Conservation (phyloP, 2,888 invertebrate species). For the Unio delphinus region DNA sequence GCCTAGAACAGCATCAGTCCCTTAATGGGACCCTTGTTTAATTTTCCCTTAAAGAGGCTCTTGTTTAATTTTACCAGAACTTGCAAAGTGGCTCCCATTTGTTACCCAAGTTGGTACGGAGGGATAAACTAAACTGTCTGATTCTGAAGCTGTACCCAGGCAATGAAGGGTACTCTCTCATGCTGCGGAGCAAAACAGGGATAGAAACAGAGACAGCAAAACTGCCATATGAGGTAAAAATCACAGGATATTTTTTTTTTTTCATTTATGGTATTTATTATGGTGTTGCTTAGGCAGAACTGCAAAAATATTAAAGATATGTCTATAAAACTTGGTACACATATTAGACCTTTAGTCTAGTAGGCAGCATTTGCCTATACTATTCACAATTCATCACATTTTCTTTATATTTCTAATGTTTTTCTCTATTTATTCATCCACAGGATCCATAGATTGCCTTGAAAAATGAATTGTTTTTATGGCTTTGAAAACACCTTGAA, state of each 20-base stretch:
- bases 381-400: too few relatives aligned
- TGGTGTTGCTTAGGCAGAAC: too few relatives aligned
- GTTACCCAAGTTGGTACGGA: conserved; percentile 87
- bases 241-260: conserved; percentile 1
- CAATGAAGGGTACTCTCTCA: conserved; percentile 89
- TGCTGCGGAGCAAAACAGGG: conserved; percentile 68
- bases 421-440: too few relatives aligned
- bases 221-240: conserved; percentile 81
- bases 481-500: too few relatives aligned
- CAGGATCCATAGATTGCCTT: too few relatives aligned
- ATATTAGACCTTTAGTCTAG: too few relatives aligned
- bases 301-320: too few relatives aligned
- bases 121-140: conserved; percentile 89
- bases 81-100: conserved; percentile 72
- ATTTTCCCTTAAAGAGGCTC: neutral
- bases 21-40: neutral
- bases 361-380: too few relatives aligned
- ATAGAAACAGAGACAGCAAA: conserved; percentile 67
- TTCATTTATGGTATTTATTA: neutral
- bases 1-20: neutral
- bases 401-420: too few relatives aligned
- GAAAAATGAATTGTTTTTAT: too few relatives aligned
- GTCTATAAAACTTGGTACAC: too few relatives aligned
- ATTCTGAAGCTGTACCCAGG: conserved; percentile 92
- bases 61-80: conserved; percentile 36